Evolutionary conservation across 2,113 vertebrate genomes (phyloP).

Genomic region (Ptilorrhoa leucosticta): DNA sequence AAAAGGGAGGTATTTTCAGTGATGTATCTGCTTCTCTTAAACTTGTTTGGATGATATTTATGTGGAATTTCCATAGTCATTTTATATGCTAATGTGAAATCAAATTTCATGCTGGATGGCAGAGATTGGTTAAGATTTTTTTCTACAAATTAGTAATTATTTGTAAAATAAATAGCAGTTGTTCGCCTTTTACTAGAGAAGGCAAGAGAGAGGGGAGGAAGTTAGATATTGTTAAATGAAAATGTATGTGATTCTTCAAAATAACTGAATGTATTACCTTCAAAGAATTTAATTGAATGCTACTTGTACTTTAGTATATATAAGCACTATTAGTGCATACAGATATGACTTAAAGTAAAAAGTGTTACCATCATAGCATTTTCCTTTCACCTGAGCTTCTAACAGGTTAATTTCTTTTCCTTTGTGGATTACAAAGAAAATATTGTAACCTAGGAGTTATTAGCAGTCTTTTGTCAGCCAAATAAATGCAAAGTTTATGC

Average conservation of each 20-base stretch:
- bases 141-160: neutral
- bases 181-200: neutral
- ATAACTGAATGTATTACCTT: neutral
- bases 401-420: neutral
- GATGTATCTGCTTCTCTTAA: neutral
- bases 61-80: neutral
- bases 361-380: neutral
- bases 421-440: neutral
- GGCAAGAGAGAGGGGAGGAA: neutral
- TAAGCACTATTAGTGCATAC: neutral
- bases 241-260: neutral
- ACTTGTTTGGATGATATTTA: neutral
- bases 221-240: neutral
- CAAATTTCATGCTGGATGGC: neutral
- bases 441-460: neutral
- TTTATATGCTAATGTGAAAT: neutral
- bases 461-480: neutral
- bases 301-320: neutral
- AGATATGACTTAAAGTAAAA: neutral
- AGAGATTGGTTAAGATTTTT: neutral
- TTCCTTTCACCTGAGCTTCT: neutral
- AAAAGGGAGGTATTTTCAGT: neutral
- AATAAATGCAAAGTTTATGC: neutral
- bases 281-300: neutral
- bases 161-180: neutral